Evolutionary conservation across 2,113 vertebrate genomes (phyloP).

Genomic region (Microtus ochrogaster): DNA sequence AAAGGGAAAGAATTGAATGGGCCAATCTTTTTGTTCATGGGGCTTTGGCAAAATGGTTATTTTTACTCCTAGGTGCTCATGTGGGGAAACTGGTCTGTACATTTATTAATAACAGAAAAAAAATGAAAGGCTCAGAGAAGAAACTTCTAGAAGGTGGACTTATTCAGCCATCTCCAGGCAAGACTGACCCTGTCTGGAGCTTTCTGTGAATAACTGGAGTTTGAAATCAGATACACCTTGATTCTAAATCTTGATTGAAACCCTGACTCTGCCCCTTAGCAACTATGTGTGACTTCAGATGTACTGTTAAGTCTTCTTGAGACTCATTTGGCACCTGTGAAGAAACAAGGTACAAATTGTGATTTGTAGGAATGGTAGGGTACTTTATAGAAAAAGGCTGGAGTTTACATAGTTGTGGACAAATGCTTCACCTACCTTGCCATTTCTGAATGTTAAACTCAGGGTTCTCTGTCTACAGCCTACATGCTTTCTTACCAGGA

Average conservation of each 20-base stretch:
- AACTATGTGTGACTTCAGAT: background rate
- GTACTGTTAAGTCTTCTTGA: background rate
- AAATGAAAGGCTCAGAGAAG: background rate
- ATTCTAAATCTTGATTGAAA: constrained; percentile 36
- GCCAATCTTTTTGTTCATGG: constrained; percentile 35
- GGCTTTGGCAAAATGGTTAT: background rate
- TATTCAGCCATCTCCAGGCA: background rate
- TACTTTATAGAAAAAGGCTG: background rate
- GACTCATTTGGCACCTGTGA: background rate
- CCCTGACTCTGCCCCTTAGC: background rate
- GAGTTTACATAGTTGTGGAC: accelerated
- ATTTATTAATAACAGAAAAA: background rate
- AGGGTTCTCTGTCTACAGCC: background rate
- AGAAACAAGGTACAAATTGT: accelerated
- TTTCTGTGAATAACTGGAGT: background rate
- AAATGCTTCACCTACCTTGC: background rate
- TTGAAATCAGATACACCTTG: background rate
- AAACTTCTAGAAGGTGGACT: background rate
- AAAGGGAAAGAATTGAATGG: constrained; percentile 69
- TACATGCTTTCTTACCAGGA: background rate
- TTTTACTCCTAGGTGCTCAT: background rate
- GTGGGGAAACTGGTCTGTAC: background rate
- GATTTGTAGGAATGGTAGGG: background rate
- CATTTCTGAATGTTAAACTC: constrained; percentile 1
- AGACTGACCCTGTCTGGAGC: background rate